A percentile compares a stretch with the other conserved stretches of the same genome.
Conservation (phyloP, 1,140 invertebrate species). For the Drosophila teissieri region DNA sequence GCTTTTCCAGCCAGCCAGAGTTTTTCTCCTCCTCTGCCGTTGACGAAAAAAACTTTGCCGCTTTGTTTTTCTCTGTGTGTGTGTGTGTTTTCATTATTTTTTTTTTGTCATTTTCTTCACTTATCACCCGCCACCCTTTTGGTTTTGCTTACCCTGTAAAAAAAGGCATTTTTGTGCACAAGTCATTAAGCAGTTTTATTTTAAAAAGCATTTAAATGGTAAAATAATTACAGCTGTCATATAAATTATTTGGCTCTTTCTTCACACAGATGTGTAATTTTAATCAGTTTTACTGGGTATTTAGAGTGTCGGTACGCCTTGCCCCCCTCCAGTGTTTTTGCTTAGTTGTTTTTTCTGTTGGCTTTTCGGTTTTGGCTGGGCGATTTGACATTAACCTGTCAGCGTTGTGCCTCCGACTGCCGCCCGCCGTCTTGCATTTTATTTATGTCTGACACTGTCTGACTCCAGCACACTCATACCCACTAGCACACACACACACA, state of each 20-base stretch:
- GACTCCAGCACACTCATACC: constrained; percentile 1
- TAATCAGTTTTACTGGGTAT: background rate
- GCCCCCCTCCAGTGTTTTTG: constrained; percentile 7
- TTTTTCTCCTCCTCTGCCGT: constrained; percentile 39
- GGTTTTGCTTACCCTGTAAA: constrained; percentile 4
- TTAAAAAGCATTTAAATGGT: no score
- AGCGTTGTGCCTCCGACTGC: constrained; percentile 44
- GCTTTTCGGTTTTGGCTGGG: constrained; percentile 64
- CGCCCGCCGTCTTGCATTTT: constrained; percentile 61
- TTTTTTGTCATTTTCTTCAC: constrained; percentile 30
- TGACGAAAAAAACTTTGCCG: constrained; percentile 45
- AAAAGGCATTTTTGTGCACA: background rate
- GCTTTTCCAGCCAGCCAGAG: constrained; percentile 51
- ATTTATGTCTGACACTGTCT: constrained; percentile 58
- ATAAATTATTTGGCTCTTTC: no score
- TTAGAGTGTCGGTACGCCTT: background rate
- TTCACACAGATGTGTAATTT: no score
- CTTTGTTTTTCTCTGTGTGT: constrained; percentile 18
- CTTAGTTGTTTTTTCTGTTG: constrained; percentile 42
- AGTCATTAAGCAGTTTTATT: background rate
- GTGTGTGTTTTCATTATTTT: background rate
- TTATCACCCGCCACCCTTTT: constrained; percentile 25
- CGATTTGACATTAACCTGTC: constrained; percentile 80
- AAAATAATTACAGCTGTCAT: no score
- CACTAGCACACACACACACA: background rate